Conservation (phyloP, 2,888 invertebrate species). For the Lepidochrysops patricia region DNA sequence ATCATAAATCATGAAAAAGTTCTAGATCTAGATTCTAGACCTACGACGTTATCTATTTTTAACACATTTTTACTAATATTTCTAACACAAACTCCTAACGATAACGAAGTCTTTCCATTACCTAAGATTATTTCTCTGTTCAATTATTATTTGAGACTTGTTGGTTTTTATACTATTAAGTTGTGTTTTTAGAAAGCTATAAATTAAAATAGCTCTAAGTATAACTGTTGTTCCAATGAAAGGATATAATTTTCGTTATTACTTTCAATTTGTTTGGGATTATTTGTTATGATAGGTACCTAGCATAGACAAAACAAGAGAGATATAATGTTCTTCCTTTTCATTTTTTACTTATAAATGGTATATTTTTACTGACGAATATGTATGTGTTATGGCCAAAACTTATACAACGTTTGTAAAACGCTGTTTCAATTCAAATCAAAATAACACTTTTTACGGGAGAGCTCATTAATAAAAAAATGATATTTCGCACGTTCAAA, state of each 20-base stretch:
- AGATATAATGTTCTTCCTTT: neutral
- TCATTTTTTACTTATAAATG: neutral
- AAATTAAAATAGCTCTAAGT: too few species aligned
- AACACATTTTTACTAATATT: neutral
- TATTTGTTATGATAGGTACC: neutral
- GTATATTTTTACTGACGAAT: neutral
- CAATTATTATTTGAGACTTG: neutral
- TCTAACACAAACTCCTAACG: neutral
- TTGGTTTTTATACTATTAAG: neutral
- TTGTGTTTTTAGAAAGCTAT: too few species aligned
- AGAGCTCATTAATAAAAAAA: too few species aligned
- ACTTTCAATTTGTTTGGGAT: slow-evolving; percentile 1
- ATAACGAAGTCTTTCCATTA: neutral
- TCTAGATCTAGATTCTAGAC: too few species aligned
- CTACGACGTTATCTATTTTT: neutral
- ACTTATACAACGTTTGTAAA: too few species aligned
- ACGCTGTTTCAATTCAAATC: too few species aligned
- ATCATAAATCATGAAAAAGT: too few species aligned
- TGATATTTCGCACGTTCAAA: too few species aligned
- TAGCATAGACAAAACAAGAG: neutral
- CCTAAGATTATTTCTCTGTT: neutral
- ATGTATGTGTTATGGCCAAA: neutral
- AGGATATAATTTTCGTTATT: neutral
- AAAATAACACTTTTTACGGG: too few species aligned
- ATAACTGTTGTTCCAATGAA: too few species aligned